phyloP scores from a whole-genome alignment of 2,797 vertebrate species.

The Myotis vivesi region DNA sequence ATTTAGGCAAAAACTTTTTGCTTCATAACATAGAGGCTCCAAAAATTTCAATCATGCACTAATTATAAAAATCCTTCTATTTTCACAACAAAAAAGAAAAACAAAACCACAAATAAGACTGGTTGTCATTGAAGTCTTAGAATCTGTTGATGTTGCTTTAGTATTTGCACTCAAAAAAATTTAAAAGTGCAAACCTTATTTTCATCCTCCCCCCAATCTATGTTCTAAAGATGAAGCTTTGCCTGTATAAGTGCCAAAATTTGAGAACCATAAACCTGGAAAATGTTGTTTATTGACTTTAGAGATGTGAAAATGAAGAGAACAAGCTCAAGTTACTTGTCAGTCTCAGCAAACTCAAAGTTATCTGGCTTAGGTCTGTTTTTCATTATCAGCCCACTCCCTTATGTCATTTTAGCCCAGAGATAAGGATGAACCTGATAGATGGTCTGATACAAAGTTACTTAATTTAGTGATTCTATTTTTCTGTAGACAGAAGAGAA shows the following conservation, averaged over 20 bases:
- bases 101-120: neutral
- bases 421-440: neutral
- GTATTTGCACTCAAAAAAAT: neutral
- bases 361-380: neutral
- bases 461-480: neutral
- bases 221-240: neutral
- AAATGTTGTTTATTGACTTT: neutral
- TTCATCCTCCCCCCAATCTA: neutral
- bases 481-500: neutral
- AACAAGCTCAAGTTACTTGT: neutral
- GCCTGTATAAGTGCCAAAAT: neutral
- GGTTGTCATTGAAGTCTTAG: neutral
- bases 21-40: neutral
- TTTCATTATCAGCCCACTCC: neutral
- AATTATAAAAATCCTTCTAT: neutral
- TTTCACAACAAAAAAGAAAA: neutral
- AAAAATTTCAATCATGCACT: neutral
- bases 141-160: neutral
- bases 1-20: neutral
- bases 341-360: neutral
- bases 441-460: neutral
- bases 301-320: neutral
- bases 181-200: neutral
- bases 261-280: neutral
- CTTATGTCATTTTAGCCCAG: neutral